phyloP scores from a whole-genome alignment of 1,140 invertebrate genomes.

The Musca domestica region DNA sequence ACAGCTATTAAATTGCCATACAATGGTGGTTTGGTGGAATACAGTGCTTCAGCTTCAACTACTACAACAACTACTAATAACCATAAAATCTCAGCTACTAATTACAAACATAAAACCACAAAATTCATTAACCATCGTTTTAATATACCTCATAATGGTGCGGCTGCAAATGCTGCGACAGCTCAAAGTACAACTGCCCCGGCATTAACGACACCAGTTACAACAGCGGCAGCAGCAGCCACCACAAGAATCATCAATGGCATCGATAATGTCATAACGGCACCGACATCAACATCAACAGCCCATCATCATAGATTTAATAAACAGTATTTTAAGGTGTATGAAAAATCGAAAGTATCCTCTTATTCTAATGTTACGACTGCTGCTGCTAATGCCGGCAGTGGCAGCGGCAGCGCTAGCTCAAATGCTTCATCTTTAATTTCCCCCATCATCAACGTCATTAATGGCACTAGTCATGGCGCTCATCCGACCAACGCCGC shows the following conservation, averaged over 20 bases:
- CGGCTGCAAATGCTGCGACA: no score
- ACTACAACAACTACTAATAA: slow-evolving; percentile 5
- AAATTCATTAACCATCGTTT: neutral
- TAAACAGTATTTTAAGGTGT: slow-evolving; percentile 1
- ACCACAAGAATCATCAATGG: neutral
- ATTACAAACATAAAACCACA: slow-evolving; percentile 15
- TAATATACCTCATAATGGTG: no score
- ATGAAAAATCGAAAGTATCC: slow-evolving; percentile 1
- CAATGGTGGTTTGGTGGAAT: no score
- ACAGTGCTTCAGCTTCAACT: neutral
- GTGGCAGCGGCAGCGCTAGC: neutral
- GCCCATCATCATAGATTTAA: slow-evolving; percentile 1
- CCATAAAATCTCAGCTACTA: slow-evolving; percentile 9
- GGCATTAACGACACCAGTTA: neutral
- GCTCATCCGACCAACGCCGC: no score
- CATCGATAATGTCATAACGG: no score
- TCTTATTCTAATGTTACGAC: neutral
- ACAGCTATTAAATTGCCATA: no score
- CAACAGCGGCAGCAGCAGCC: neutral
- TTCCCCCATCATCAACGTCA: neutral
- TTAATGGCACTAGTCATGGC: neutral
- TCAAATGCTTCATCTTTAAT: neutral
- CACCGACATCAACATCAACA: neutral
- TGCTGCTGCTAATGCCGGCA: neutral
- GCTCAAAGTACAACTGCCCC: no score